phyloP scores from a whole-genome alignment of 2,888 invertebrate species.

The Tridacna crocea region DNA sequence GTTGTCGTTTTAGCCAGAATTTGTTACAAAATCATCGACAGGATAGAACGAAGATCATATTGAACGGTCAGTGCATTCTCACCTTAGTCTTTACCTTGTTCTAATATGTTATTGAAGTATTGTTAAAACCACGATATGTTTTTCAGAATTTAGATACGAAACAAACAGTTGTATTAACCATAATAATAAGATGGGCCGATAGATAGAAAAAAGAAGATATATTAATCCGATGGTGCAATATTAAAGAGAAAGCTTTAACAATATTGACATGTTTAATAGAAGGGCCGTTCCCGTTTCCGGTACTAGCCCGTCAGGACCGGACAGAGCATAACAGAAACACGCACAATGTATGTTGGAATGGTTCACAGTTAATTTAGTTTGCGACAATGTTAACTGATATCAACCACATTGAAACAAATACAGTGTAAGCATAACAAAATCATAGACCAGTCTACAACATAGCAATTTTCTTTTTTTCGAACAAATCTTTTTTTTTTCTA shows the following conservation, averaged over 20 bases:
- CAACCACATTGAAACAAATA: not conserved
- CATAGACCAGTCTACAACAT: not conserved
- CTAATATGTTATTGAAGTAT: too few relatives aligned
- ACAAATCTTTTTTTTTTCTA: not conserved
- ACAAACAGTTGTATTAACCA: too few relatives aligned
- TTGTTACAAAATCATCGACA: too few relatives aligned
- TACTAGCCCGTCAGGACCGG: not conserved
- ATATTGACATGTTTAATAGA: not conserved
- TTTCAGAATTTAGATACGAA: too few relatives aligned
- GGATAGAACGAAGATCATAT: too few relatives aligned
- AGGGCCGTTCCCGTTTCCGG: not conserved
- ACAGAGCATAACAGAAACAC: not conserved
- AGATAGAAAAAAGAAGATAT: too few relatives aligned
- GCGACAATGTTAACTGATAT: not conserved
- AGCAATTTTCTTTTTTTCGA: not conserved
- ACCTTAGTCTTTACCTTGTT: too few relatives aligned
- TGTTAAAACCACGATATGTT: too few relatives aligned
- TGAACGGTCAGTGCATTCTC: too few relatives aligned
- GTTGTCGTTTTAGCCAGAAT: too few relatives aligned
- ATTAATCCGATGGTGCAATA: not conserved
- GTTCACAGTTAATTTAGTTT: not conserved
- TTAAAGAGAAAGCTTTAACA: slow-evolving; percentile 4
- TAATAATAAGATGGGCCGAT: too few relatives aligned
- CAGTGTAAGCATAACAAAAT: not conserved
- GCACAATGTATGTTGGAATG: slow-evolving; percentile 1